These are phyloP conservation scores for Antheraea pernyi DNA, from an alignment of 1,140 invertebrate genomes.

Conservation along the genomic window DNA sequence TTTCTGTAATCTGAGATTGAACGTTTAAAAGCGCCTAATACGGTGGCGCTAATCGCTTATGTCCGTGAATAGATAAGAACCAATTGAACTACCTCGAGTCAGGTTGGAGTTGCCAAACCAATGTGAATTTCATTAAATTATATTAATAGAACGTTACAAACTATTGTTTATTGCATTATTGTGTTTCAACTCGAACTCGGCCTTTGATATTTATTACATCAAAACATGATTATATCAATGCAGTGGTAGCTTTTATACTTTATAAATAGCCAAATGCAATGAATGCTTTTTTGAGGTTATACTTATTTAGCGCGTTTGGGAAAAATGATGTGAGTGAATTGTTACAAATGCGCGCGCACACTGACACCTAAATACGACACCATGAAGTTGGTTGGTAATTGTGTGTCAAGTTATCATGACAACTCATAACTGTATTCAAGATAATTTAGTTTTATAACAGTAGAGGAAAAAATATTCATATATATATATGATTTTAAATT, in stretches of 20 bases:
- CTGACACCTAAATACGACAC: too few relatives aligned
- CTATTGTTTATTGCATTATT: not conserved
- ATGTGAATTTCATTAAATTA: not conserved
- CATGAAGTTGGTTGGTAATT: too few relatives aligned
- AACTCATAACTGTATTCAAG: too few relatives aligned
- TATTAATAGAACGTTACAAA: not conserved
- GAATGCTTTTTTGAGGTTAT: not conserved
- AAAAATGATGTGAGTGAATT: too few relatives aligned
- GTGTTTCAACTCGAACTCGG: not conserved
- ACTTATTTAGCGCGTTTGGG: too few relatives aligned
- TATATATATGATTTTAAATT: too few relatives aligned
- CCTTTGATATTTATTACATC: not conserved
- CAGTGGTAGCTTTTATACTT: not conserved
- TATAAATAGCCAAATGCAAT: not conserved
- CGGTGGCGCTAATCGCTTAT: conserved; percentile 1
- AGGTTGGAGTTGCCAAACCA: not conserved
- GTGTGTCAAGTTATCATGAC: too few relatives aligned
- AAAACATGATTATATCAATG: not conserved
- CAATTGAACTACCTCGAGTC: not conserved
- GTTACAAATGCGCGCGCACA: too few relatives aligned
- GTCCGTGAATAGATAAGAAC: not conserved
- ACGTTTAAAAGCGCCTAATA: conserved; percentile 1
- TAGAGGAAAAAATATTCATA: too few relatives aligned
- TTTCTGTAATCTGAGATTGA: not conserved
- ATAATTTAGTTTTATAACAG: too few relatives aligned